Percentiles rank a stretch among this genome's conserved stretches.
These are phyloP conservation scores for Urocynchramus pylzowi DNA, from an alignment of 2,113 vertebrate genomes.

Conservation along the genomic window DNA sequence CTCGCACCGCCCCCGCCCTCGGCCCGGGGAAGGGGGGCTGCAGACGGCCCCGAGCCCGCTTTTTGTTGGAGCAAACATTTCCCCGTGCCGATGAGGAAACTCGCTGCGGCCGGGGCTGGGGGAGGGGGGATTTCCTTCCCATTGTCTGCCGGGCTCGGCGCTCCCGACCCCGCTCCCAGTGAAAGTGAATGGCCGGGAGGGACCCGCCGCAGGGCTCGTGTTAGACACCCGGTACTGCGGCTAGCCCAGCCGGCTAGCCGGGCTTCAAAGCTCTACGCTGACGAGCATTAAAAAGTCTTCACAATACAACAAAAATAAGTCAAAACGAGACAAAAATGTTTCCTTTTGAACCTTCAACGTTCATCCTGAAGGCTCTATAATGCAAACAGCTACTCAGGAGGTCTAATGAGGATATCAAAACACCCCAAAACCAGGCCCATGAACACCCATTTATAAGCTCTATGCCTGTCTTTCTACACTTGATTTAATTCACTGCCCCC, in stretches of 20 bases:
- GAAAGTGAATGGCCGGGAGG: neutral
- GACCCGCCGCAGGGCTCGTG: neutral
- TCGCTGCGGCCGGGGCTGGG: neutral
- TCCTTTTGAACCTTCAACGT: neutral
- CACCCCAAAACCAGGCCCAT: neutral
- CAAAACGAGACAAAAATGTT: neutral
- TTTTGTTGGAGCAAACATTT: conserved; percentile 8
- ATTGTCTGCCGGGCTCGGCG: conserved; percentile 28
- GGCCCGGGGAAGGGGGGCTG: neutral
- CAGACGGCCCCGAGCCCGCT: neutral
- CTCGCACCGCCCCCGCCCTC: neutral
- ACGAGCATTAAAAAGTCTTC: neutral
- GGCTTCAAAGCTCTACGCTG: neutral
- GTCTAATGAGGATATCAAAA: neutral
- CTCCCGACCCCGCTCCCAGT: neutral
- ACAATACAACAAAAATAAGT: neutral
- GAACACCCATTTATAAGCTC: neutral
- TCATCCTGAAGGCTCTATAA: neutral
- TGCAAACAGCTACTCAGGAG: neutral
- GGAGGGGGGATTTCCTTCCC: conserved; percentile 48
- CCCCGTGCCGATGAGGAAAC: neutral
- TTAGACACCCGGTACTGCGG: neutral
- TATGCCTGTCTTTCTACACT: neutral
- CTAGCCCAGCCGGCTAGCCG: neutral
- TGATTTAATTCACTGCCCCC: neutral